A percentile compares a stretch with the other conserved stretches of the same genome.
Conservation (phyloP, 2,797 vertebrate species). For the Pipistrellus nathusii region DNA sequence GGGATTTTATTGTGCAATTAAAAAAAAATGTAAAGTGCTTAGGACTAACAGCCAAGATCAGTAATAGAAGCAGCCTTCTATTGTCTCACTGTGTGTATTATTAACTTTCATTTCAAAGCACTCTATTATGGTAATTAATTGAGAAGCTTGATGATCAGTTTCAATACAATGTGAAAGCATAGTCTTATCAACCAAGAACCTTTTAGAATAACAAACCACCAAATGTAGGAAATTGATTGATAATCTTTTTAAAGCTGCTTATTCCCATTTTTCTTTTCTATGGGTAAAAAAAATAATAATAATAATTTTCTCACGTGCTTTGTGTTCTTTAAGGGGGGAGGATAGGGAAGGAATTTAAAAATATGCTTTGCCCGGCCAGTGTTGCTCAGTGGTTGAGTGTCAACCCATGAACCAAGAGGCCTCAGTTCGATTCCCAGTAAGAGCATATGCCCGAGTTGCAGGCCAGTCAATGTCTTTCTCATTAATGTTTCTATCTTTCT, state of each 20-base stretch:
- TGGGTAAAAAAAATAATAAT: neutral
- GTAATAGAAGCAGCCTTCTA: neutral
- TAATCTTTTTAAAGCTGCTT: neutral
- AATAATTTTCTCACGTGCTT: neutral
- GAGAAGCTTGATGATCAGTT: constrained; percentile 44
- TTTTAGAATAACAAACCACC: constrained; percentile 23
- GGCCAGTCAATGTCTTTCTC: too few species aligned
- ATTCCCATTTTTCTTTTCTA: constrained; percentile 20
- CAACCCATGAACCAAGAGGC: too few species aligned
- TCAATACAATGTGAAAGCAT: neutral
- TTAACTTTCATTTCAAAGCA: constrained; percentile 15
- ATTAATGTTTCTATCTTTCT: too few species aligned
- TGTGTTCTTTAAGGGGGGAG: neutral
- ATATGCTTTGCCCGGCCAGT: neutral
- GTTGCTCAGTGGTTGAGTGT: too few species aligned
- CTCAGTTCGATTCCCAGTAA: too few species aligned
- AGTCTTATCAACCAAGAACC: neutral
- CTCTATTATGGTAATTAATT: neutral
- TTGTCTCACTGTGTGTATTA: constrained; percentile 14
- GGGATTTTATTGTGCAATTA: neutral
- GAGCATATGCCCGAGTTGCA: too few species aligned
- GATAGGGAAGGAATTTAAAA: neutral
- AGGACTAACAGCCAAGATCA: neutral
- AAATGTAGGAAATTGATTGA: neutral
- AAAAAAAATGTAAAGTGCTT: constrained; percentile 41